A percentile compares a stretch with the other conserved stretches of the same genome.
Evolutionary conservation across 2,113 vertebrate genomes (phyloP).

Genomic region (Nothobranchius kuhntae): DNA sequence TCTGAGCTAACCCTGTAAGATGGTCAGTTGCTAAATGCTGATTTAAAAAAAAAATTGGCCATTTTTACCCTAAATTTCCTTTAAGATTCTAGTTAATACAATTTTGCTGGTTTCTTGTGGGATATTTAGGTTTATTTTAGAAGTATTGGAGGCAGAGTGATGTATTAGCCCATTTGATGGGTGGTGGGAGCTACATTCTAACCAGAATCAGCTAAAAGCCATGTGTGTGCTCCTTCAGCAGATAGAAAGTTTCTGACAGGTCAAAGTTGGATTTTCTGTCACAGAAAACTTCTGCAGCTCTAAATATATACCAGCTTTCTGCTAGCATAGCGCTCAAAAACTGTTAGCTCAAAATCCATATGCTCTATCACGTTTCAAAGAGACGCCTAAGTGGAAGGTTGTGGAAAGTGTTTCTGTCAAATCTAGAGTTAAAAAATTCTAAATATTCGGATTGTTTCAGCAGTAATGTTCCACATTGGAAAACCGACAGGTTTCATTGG

Average conservation of each 20-base stretch:
- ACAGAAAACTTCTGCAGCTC: background rate
- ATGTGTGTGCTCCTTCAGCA: background rate
- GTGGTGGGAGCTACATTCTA: too few relatives aligned
- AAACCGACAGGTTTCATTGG: constrained; percentile 20
- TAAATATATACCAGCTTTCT: background rate
- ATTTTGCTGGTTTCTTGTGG: too few relatives aligned
- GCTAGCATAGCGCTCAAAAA: background rate
- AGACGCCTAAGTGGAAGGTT: background rate
- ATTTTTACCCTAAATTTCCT: too few relatives aligned
- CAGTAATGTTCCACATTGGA: background rate
- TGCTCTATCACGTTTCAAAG: background rate
- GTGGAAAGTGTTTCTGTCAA: background rate
- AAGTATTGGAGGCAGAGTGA: too few relatives aligned
- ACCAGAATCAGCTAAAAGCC: too few relatives aligned
- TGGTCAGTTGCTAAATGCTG: too few relatives aligned
- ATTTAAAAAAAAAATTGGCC: too few relatives aligned
- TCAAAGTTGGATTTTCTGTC: background rate
- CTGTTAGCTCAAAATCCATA: too few relatives aligned
- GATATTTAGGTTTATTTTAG: too few relatives aligned
- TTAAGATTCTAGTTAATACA: too few relatives aligned
- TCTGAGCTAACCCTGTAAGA: too few relatives aligned
- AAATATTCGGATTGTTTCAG: constrained; percentile 5
- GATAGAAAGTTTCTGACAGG: background rate
- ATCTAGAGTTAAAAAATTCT: background rate
- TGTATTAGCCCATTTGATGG: too few relatives aligned